phyloP scores from a whole-genome alignment of 2,797 vertebrate species.

The Botia kubotai region DNA sequence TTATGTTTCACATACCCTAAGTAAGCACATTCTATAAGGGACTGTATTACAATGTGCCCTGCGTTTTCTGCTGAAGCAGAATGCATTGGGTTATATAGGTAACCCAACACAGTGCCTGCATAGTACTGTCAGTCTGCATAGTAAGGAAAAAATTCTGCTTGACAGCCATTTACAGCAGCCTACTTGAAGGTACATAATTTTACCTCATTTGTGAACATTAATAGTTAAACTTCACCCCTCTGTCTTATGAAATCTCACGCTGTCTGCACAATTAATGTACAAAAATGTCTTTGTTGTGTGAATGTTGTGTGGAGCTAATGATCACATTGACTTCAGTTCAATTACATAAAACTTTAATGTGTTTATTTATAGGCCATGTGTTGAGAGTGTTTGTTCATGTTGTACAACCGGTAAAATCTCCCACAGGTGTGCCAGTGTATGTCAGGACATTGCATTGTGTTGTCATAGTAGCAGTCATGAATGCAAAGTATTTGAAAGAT shows the following conservation, averaged over 20 bases:
- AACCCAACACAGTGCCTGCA: slow-evolving; percentile 70
- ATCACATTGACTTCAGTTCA: not conserved
- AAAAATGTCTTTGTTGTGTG: slow-evolving; percentile 29
- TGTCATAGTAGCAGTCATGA: not conserved
- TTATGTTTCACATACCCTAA: slow-evolving; percentile 68
- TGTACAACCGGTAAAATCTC: not conserved
- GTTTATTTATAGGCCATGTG: not conserved
- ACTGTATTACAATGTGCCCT: slow-evolving; percentile 69
- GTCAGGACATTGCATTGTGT: not conserved
- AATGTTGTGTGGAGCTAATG: not conserved
- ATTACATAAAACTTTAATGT: not conserved
- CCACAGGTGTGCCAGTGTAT: too few species aligned
- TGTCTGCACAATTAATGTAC: slow-evolving; percentile 22
- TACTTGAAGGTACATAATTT: slow-evolving; percentile 26
- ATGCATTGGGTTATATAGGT: slow-evolving; percentile 68
- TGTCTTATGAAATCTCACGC: not conserved
- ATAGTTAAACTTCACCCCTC: not conserved
- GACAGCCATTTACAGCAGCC: slow-evolving; percentile 43
- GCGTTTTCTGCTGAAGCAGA: slow-evolving; percentile 71
- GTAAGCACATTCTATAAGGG: slow-evolving; percentile 68
- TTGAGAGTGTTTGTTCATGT: not conserved
- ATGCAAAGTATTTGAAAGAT: not conserved
- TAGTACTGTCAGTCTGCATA: slow-evolving; percentile 61
- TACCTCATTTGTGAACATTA: slow-evolving; percentile 21
- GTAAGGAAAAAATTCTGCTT: slow-evolving; percentile 56